phyloP scores from a whole-genome alignment of 2,113 vertebrate genomes.

The Numida meleagris region DNA sequence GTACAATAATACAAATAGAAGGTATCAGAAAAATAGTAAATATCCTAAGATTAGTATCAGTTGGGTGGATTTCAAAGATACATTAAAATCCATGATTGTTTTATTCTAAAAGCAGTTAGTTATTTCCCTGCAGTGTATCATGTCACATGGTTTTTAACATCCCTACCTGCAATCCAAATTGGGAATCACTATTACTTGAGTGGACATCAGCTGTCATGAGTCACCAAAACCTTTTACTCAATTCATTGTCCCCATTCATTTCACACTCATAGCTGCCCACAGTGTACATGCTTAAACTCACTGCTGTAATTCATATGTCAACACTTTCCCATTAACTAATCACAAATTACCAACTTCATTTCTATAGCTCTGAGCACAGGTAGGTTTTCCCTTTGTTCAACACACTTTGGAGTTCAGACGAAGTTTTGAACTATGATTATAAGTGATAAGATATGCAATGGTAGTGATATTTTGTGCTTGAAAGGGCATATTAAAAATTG shows the following conservation, averaged over 20 bases:
- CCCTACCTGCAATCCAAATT: not conserved
- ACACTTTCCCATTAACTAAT: conserved; percentile 37
- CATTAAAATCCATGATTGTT: not conserved
- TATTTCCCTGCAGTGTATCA: not conserved
- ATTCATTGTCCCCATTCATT: not conserved
- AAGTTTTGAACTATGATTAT: not conserved
- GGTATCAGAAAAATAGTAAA: not conserved
- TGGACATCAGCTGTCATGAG: not conserved
- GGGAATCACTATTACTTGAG: not conserved
- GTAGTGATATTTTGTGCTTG: not conserved
- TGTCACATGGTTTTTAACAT: not conserved
- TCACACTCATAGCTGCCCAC: not conserved
- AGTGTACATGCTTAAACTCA: not conserved
- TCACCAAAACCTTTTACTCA: not conserved
- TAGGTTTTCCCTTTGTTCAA: conserved; percentile 13
- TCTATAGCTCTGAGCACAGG: not conserved
- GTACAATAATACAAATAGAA: not conserved
- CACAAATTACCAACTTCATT: not conserved
- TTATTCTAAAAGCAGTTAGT: not conserved
- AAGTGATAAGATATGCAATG: not conserved
- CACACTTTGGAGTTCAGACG: not conserved
- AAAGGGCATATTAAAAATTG: not conserved
- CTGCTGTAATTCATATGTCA: not conserved
- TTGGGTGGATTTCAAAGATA: not conserved
- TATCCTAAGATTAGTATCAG: not conserved